Evolutionary conservation across 1,140 invertebrate species (phyloP), one percentile per base, ranked within the genome.

Genomic region (Euura saliciscinereae): DNA sequence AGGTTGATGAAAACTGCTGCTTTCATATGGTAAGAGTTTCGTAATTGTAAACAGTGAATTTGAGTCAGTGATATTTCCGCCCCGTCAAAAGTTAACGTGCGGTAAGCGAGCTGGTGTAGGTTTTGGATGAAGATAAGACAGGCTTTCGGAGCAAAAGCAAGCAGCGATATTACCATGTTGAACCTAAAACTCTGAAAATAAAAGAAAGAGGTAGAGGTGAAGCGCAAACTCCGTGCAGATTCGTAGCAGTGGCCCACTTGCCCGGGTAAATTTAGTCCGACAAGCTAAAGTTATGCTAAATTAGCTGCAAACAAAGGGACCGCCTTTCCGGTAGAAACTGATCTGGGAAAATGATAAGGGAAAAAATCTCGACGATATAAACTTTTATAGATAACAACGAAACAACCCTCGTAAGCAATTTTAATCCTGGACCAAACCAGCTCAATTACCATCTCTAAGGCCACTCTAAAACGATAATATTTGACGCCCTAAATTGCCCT

Each of bases 111-210:
- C 0, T 28, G 28, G 28, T 59, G 51, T 59, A n/a, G 51, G 51
- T 59, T 59, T 59, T n/a, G 51, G 51, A 59, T 59, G 51, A 59
- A 59, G 51, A 59, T 59, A 59, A 59, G 51, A 59, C 51, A 59
- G 3, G 51, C 6, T 28, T n/a, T 28, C 51, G 10, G 51, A 3
- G 10, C 8, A 11, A 59, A 59, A 8, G 13, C 8, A 59, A 59
- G 51, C 51, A n/a, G 51, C 51, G 51, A n/a, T 28, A 28, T 28
- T 28, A 28, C 28, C 28, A 28, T 28, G 28, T 28, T 28, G 28
- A 28, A 28, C 1, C 28, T 28, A 28, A 28, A 28, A 28, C 28
- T 28, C 28, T 28, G 28, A 28, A 28, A 28, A 28, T 28, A 28
- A 28, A 28, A 59, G 13, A 59, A 51, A 59, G 13, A 59, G 51